These are phyloP conservation scores for Apodemia zela DNA, from an alignment of 2,888 invertebrate species.

Conservation along the genomic window DNA sequence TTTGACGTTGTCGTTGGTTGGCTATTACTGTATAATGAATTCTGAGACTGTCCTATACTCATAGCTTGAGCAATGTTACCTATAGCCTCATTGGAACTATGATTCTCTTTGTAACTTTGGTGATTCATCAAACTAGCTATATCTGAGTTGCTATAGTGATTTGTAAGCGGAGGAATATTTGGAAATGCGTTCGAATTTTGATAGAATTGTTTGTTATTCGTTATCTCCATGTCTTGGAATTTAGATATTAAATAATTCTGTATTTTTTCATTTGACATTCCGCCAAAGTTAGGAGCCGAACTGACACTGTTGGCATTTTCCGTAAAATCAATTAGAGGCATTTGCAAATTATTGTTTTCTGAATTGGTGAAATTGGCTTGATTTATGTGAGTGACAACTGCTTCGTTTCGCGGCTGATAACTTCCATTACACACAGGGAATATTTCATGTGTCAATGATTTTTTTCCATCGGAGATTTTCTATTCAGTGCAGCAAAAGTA, in stretches of 20 bases:
- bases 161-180: slow-evolving; percentile 59
- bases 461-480: slow-evolving; percentile 37
- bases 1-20: slow-evolving; percentile 68
- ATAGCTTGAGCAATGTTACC: slow-evolving; percentile 51
- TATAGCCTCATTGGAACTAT: slow-evolving; percentile 45
- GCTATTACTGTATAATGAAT: slow-evolving; percentile 56
- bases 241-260: slow-evolving; percentile 64
- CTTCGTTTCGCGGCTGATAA: slow-evolving; percentile 42
- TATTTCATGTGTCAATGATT: slow-evolving; percentile 38
- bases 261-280: slow-evolving; percentile 64
- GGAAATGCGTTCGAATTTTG: slow-evolving; percentile 69
- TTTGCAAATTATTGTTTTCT: slow-evolving; percentile 55
- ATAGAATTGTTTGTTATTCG: slow-evolving; percentile 56
- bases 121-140: slow-evolving; percentile 48
- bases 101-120: slow-evolving; percentile 44
- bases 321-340: slow-evolving; percentile 1
- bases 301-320: slow-evolving; percentile 38
- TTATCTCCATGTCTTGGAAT: slow-evolving; percentile 58
- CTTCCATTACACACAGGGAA: slow-evolving; percentile 47
- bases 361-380: slow-evolving; percentile 42
- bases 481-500: slow-evolving; percentile 27
- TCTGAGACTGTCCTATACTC: slow-evolving; percentile 60
- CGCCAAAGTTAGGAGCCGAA: slow-evolving; percentile 49
- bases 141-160: slow-evolving; percentile 58
- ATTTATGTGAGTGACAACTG: slow-evolving; percentile 51